Evolutionary conservation across 2,113 vertebrate genomes (phyloP).

Genomic region (Sorex araneus): DNA sequence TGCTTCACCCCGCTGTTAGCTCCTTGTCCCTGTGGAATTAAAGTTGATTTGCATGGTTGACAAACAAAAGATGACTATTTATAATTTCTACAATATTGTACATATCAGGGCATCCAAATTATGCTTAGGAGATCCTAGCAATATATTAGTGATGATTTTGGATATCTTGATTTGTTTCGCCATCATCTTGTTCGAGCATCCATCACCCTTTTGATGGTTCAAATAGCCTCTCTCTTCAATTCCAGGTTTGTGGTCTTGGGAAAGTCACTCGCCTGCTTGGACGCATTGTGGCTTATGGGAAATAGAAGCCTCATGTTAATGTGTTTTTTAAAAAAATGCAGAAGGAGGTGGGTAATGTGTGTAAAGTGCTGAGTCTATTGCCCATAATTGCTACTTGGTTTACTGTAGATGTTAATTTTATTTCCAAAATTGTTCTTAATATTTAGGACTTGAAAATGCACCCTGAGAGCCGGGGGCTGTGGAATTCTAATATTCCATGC

Average conservation of each 20-base stretch:
- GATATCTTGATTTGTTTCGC: constrained; percentile 20
- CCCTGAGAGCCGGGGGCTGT: background rate
- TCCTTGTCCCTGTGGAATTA: background rate
- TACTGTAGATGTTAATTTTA: background rate
- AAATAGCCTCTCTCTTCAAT: background rate
- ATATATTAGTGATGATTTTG: background rate
- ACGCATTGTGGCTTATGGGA: background rate
- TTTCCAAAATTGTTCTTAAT: background rate
- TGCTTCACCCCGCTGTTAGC: background rate
- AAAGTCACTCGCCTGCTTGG: background rate
- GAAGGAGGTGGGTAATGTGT: background rate
- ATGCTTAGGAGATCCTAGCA: background rate
- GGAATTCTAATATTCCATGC: background rate
- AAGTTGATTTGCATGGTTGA: background rate
- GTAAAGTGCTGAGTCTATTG: background rate
- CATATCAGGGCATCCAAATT: background rate
- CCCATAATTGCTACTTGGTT: background rate
- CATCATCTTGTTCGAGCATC: background rate
- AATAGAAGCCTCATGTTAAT: background rate
- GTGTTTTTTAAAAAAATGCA: background rate
- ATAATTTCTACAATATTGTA: background rate
- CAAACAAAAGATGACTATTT: background rate
- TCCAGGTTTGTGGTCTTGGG: background rate
- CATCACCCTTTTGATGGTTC: background rate
- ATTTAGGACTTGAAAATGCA: background rate